These are phyloP conservation scores for Aporophyla lueneburgensis DNA, from an alignment of 2,888 invertebrate genomes.

Conservation along the genomic window DNA sequence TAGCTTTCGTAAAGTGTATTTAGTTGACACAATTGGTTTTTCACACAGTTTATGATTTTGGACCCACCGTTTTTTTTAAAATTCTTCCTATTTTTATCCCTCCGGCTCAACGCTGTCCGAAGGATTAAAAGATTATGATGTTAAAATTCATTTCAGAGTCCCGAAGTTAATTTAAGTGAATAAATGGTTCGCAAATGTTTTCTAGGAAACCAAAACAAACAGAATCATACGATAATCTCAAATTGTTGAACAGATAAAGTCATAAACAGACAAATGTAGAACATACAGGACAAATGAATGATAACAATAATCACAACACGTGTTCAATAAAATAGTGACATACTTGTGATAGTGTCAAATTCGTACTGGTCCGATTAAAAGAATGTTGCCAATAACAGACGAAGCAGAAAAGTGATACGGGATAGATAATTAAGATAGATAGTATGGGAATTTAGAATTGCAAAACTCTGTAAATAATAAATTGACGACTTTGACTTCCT, in stretches of 20 bases:
- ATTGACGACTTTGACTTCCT: neutral
- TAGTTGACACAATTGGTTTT: too few relatives aligned
- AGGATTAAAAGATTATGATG: too few relatives aligned
- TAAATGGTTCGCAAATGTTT: neutral
- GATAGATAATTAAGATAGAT: slow-evolving; percentile 1
- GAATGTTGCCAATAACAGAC: slow-evolving; percentile 13
- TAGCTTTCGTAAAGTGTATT: too few relatives aligned
- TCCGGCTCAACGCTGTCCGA: too few relatives aligned
- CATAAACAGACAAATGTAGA: slow-evolving; percentile 25
- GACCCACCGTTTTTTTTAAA: too few relatives aligned
- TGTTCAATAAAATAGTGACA: neutral
- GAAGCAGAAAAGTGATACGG: slow-evolving; percentile 7
- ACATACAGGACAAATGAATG: slow-evolving; percentile 3
- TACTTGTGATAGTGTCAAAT: slow-evolving; percentile 38
- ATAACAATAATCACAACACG: slow-evolving; percentile 19
- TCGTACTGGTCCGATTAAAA: slow-evolving; percentile 33
- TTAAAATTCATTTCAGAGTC: too few relatives aligned
- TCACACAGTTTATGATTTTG: too few relatives aligned
- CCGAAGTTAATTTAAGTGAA: neutral
- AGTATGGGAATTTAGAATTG: neutral
- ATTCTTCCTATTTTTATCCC: too few relatives aligned
- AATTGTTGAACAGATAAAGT: slow-evolving; percentile 6
- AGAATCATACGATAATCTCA: neutral
- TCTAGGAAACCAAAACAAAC: neutral
- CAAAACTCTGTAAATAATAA: neutral